Evolutionary conservation across 2,113 vertebrate species (phyloP), one percentile per base, ranked within the genome.

Genomic region (Pollachius pollachius): DNA sequence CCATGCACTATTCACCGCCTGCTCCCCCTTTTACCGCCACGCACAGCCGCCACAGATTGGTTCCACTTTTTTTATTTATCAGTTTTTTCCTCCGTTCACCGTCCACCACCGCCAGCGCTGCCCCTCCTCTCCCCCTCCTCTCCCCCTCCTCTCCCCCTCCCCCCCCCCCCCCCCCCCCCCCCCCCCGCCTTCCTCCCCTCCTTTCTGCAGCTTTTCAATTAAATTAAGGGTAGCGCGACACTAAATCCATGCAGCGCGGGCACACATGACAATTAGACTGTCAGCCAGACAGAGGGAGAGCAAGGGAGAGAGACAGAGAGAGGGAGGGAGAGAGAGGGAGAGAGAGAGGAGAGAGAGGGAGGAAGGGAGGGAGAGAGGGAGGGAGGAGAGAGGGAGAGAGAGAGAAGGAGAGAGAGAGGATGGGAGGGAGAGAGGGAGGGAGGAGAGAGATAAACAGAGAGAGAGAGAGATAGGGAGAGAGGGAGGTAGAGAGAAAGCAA

Each of bases 181-280:
- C 1, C 79, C 78, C 78, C 82, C 81, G 70, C 74, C 19, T 75
- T 75, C 67, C 83, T 80, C 82, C 78, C 88, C 84, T 78, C 81
- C 85, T 84, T 82, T 80, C 85, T 81, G 75, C 82, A 75, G 85
- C 77, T 87, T 91, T 91, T 91, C 90, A 92, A 92, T 93, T 92
- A 91, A 92, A 92, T 93, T 91, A 92, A 90, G 87, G 89, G 87
- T 85, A 88, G 85, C 71, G 79, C 87, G 65, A 88, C 89, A 90
- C 89, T 91, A 89, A 92, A 91, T 92, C 90, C 86, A 89, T 81
- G 84, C 82, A 52, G 86, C 81, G 66, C 83, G 84, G 83, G 83
- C 87, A 85, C 86, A 91, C 89, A 90, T 88, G 88, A 92, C 91
- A 92, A 93, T 92, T 92, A 92, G 89, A 90, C 77, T 84, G 83